phyloP scores from a whole-genome alignment of 2,888 invertebrate species.

The Thymelicus lineola region DNA sequence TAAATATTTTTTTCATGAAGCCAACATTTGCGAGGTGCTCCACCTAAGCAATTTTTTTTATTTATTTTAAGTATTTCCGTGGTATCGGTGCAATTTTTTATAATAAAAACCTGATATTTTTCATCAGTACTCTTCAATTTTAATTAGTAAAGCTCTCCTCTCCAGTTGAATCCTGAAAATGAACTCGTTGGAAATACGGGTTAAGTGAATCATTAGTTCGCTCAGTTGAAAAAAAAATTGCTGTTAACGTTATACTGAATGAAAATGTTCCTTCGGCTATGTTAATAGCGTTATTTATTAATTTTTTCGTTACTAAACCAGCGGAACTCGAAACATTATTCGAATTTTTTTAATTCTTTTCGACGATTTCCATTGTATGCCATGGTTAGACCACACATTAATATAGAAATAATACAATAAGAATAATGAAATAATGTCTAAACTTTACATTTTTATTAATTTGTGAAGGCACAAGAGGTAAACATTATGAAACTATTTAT shows the following conservation, averaged over 20 bases:
- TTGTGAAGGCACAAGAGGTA: too few relatives aligned
- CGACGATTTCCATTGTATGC: too few relatives aligned
- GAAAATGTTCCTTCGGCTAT: not conserved
- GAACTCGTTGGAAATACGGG: conserved; percentile 23
- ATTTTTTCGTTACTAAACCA: too few relatives aligned
- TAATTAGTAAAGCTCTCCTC: conserved; percentile 20
- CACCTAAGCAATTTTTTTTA: not conserved
- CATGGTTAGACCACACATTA: too few relatives aligned
- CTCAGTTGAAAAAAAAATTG: not conserved
- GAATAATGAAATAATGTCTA: too few relatives aligned
- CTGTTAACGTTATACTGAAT: not conserved
- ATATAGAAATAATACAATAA: too few relatives aligned
- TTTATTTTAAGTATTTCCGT: not conserved
- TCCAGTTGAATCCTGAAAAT: conserved; percentile 25
- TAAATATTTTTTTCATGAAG: too few relatives aligned
- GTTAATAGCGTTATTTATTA: not conserved
- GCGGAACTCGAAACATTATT: too few relatives aligned
- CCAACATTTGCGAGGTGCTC: too few relatives aligned
- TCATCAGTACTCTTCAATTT: not conserved
- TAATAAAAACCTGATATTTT: not conserved
- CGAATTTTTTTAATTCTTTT: too few relatives aligned
- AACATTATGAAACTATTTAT: too few relatives aligned
- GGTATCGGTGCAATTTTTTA: not conserved
- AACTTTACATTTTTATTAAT: too few relatives aligned
- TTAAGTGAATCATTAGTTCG: conserved; percentile 30